Evolutionary conservation across 2,888 invertebrate species (phyloP), one percentile per base, ranked within the genome.

Genomic region (Nomada goodeniana): DNA sequence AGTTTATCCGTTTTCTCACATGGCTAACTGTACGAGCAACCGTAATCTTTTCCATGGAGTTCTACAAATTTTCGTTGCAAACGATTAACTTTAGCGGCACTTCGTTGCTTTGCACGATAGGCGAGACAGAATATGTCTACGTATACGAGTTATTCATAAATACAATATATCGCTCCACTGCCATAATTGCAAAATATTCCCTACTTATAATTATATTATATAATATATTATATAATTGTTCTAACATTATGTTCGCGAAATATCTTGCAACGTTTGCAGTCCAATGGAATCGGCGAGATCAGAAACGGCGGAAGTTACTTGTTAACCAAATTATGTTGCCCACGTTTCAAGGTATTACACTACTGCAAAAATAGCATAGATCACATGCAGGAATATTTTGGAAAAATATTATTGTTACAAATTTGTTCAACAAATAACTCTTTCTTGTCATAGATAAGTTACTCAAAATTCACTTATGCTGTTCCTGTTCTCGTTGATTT

Each of bases 1-100:
- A 73, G 75, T 75, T 82, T 57, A 55, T 80, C 29, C 52, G 26
- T 59, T 81, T 61, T 70, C 68, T 80, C 83, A 65, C 80, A 80
- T 80, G 76, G 55, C 57, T 61, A 76, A 81, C 55, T 70, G 50
- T 20, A 69, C 44, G 44, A 73, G 50, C 29, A 18, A 26, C 29
- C 4, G 2, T 10, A 15, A 67, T 20, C 20, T 65, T 50, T 26
- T 13, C 53, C 53, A n/a, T 0, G 11, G 50, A 47, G 15, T 13
- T 65, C 44, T 26, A 53, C 53, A 47, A 23, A 52, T 11, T 53
- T 44, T 23, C 57, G 13, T 57, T 0, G 23, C 5, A 18, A n/a
- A 20, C 10, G 44, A 29, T 61, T 23, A 42, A 67, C 13, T 50
- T 47, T 15, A 15, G 2, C 10, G 18, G 5, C 15, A 15, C 23